These are phyloP conservation scores for Cryptocephalus primarius DNA, from an alignment of 2,888 invertebrate species.

Conservation along the genomic window DNA sequence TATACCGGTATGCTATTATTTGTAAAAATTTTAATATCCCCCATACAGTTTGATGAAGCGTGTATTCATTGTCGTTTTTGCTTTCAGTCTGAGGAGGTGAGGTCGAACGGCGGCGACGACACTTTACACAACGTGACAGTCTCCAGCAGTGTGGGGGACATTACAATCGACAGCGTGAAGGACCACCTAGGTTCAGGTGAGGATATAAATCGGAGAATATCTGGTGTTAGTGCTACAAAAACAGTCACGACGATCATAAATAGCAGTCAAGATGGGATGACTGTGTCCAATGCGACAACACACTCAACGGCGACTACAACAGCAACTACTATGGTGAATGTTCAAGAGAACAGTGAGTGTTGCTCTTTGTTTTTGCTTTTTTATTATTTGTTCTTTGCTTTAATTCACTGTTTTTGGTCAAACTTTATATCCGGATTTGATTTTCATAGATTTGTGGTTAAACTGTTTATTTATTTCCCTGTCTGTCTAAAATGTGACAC, in stretches of 20 bases:
- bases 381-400: slow-evolving; percentile 4
- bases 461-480: neutral
- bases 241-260: slow-evolving; percentile 48
- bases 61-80: neutral
- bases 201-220: slow-evolving; percentile 31
- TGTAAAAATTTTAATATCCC: too few species aligned
- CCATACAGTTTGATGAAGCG: too few species aligned
- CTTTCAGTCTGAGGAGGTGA: slow-evolving; percentile 24
- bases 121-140: slow-evolving; percentile 39
- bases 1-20: too few species aligned
- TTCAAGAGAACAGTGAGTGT: slow-evolving; percentile 46
- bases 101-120: slow-evolving; percentile 36
- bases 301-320: slow-evolving; percentile 12
- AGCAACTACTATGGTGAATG: slow-evolving; percentile 5
- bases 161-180: slow-evolving; percentile 88
- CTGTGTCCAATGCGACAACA: slow-evolving; percentile 8
- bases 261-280: slow-evolving; percentile 28
- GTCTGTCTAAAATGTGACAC: too few species aligned
- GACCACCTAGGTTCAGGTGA: slow-evolving; percentile 58
- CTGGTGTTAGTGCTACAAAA: slow-evolving; percentile 45
- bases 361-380: slow-evolving; percentile 16
- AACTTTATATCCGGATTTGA: neutral
- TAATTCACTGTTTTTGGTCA: slow-evolving; percentile 4
- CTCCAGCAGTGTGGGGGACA: slow-evolving; percentile 65
- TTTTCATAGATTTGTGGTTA: slow-evolving; percentile 1